Percentiles rank a stretch among this genome's conserved stretches.
These are phyloP conservation scores for Andrena marginata DNA, from an alignment of 2,888 invertebrate genomes.

Conservation along the genomic window DNA sequence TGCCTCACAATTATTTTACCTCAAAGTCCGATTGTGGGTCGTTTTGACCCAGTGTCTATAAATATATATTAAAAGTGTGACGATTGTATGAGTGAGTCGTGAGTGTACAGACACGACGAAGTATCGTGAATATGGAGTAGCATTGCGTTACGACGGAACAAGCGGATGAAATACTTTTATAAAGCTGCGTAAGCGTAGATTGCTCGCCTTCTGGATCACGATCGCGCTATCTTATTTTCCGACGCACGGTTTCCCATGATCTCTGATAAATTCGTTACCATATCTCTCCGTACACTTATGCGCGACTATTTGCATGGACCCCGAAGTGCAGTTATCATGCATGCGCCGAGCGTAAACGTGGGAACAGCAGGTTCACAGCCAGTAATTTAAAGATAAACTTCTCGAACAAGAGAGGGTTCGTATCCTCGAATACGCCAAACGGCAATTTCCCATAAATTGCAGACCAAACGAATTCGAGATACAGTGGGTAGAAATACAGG, in stretches of 20 bases:
- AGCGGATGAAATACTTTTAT: not conserved
- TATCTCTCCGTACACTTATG: conserved; percentile 50
- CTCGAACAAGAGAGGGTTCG: conserved; percentile 28
- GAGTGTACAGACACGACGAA: not conserved
- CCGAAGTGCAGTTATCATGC: conserved; percentile 59
- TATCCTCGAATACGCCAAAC: conserved; percentile 17
- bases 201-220: not conserved
- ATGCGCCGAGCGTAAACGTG: conserved; percentile 66
- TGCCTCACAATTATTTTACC: no score
- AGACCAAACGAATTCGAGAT: not conserved
- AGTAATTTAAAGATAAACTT: conserved; percentile 45
- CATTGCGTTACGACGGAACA: no score
- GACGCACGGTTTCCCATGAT: conserved; percentile 39
- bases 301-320: conserved; percentile 54
- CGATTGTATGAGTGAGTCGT: not conserved
- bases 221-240: not conserved
- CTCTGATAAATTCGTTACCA: conserved; percentile 61
- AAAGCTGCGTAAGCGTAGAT: not conserved
- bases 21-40: no score
- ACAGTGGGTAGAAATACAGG: no score
- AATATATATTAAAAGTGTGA: no score
- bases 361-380: conserved; percentile 52
- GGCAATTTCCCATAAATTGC: conserved; percentile 17
- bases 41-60: no score
- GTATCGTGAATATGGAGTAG: not conserved